A percentile compares a stretch with the other conserved stretches of the same genome.
phyloP scores from a whole-genome alignment of 1,140 invertebrate species.

The Brachionus calyciflorus region DNA sequence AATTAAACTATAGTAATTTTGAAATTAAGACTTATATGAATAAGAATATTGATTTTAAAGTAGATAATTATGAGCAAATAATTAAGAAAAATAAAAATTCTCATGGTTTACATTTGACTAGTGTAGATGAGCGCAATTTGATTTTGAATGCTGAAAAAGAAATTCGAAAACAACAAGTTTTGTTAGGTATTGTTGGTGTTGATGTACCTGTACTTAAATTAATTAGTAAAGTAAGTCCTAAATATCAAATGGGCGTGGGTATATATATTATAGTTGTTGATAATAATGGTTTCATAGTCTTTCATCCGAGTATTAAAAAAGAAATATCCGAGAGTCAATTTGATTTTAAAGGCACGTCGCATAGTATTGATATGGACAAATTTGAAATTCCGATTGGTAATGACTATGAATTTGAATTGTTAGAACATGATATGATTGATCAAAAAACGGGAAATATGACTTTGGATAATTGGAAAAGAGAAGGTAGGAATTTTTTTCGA shows the following conservation, averaged over 20 bases:
- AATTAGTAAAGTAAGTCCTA: slow-evolving; percentile 22
- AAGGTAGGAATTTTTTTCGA: slow-evolving; percentile 15
- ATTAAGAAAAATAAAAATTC: slow-evolving; percentile 38
- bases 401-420: slow-evolving; percentile 27
- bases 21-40: slow-evolving; percentile 3
- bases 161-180: neutral
- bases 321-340: slow-evolving; percentile 17
- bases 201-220: slow-evolving; percentile 40
- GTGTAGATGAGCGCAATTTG: neutral
- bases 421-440: slow-evolving; percentile 45
- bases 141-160: slow-evolving; percentile 26
- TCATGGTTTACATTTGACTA: slow-evolving; percentile 20
- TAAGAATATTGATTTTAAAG: slow-evolving; percentile 25
- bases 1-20: neutral
- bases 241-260: slow-evolving; percentile 40
- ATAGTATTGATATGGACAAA: slow-evolving; percentile 34
- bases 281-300: slow-evolving; percentile 43
- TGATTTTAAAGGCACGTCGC: slow-evolving; percentile 44
- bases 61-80: slow-evolving; percentile 9
- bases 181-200: slow-evolving; percentile 43
- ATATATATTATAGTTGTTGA: slow-evolving; percentile 38
- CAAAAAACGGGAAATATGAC: slow-evolving; percentile 27
- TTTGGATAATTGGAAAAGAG: slow-evolving; percentile 42
- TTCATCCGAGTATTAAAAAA: slow-evolving; percentile 45
- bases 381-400: slow-evolving; percentile 41